These are phyloP conservation scores for Gobio gobio DNA, from an alignment of 2,113 vertebrate genomes.

Conservation along the genomic window DNA sequence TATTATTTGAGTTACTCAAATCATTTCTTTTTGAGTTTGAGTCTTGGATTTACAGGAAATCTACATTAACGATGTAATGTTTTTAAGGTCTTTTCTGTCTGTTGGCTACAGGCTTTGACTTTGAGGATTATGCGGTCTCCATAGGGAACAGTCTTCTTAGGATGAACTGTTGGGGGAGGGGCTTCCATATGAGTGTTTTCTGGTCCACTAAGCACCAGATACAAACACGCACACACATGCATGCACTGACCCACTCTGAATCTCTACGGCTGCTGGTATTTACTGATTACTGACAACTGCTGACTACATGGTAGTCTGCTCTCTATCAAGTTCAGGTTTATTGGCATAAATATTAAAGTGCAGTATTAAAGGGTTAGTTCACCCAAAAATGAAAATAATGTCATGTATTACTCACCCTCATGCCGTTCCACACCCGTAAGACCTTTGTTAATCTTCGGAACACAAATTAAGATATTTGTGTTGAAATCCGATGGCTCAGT, in stretches of 20 bases:
- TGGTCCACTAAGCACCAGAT: slow-evolving; percentile 56
- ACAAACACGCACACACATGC: slow-evolving; percentile 54
- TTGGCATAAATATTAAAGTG: background rate
- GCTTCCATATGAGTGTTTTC: slow-evolving; percentile 33
- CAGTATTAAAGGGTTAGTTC: background rate
- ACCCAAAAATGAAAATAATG: no score
- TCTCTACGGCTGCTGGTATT: background rate
- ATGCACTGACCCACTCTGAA: slow-evolving; percentile 34
- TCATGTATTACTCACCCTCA: no score
- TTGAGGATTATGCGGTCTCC: slow-evolving; percentile 31
- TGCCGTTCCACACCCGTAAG: no score
- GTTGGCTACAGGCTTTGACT: slow-evolving; percentile 7
- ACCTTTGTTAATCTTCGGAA: no score
- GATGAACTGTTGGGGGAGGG: slow-evolving; percentile 24
- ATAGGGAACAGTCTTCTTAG: slow-evolving; percentile 20
- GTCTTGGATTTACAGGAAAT: background rate
- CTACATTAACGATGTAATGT: background rate
- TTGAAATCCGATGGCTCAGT: no score
- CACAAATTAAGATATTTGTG: no score
- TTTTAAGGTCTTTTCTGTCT: background rate
- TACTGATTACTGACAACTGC: background rate
- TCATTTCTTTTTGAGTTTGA: background rate
- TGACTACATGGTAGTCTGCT: background rate
- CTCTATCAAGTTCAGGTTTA: background rate
- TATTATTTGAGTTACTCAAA: background rate